These are phyloP conservation scores for Cyclina sinensis DNA, from an alignment of 1,140 invertebrate species.

Conservation along the genomic window DNA sequence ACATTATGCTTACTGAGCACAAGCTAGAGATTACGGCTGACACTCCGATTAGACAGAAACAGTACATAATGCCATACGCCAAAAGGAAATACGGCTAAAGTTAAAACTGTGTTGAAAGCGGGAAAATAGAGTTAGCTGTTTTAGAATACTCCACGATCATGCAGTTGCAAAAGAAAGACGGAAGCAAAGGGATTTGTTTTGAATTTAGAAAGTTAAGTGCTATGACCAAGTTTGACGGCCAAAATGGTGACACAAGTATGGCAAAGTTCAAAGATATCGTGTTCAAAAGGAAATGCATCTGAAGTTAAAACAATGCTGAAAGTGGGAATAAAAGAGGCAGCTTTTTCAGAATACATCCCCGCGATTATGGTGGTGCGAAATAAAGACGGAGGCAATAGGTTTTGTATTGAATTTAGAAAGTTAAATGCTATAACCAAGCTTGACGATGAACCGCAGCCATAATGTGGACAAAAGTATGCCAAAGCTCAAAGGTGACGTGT, in stretches of 20 bases:
- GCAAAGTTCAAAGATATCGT: too few relatives aligned
- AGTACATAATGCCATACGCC: constrained; percentile 82
- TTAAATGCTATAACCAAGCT: too few relatives aligned
- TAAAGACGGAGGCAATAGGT: constrained; percentile 14
- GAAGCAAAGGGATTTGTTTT: constrained; percentile 86
- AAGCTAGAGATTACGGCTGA: constrained; percentile 14
- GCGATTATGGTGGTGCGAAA: constrained; percentile 13
- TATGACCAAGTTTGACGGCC: constrained; percentile 63
- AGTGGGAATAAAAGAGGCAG: too few relatives aligned
- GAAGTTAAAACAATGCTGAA: too few relatives aligned
- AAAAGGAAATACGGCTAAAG: constrained; percentile 79
- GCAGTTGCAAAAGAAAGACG: constrained; percentile 86
- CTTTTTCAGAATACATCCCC: constrained; percentile 8
- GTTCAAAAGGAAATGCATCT: too few relatives aligned
- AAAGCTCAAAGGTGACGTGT: not conserved
- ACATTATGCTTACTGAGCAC: constrained; percentile 46
- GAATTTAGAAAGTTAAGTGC: constrained; percentile 86
- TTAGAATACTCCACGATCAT: too few relatives aligned
- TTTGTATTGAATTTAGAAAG: constrained; percentile 42
- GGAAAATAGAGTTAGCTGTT: constrained; percentile 63
- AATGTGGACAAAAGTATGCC: constrained; percentile 67
- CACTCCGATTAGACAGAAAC: constrained; percentile 50
- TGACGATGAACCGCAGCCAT: constrained; percentile 54
- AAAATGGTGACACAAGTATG: too few relatives aligned
- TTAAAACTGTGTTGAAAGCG: constrained; percentile 62